Conservation (phyloP, 2,888 invertebrate genomes). For the Ochropacha duplaris region DNA sequence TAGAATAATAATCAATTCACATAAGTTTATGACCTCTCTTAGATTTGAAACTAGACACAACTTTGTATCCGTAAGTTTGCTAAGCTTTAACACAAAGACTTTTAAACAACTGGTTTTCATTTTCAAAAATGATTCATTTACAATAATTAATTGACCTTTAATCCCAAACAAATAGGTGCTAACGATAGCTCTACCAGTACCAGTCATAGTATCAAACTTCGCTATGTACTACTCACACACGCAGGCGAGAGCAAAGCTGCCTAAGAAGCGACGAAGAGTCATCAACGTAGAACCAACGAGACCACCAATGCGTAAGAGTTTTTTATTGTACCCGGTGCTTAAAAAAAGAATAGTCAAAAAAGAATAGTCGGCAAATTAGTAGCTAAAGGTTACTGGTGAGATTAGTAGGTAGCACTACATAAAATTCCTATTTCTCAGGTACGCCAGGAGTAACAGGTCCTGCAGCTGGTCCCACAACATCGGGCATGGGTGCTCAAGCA, state of each 20-base stretch:
- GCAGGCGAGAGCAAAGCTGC: slow-evolving; percentile 98
- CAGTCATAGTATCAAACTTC: slow-evolving; percentile 99
- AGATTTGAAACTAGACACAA: not conserved
- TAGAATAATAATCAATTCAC: not conserved
- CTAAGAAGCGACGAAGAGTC: slow-evolving; percentile 98
- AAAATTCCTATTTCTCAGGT: slow-evolving; percentile 23
- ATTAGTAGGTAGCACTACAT: too few relatives aligned
- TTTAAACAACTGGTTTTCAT: too few relatives aligned
- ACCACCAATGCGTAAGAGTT: slow-evolving; percentile 81
- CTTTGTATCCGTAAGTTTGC: not conserved
- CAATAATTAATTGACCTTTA: slow-evolving; percentile 11
- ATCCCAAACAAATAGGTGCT: slow-evolving; percentile 75
- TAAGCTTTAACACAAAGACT: too few relatives aligned
- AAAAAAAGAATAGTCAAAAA: not conserved
- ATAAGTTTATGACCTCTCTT: not conserved
- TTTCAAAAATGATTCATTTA: not conserved
- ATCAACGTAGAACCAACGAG: slow-evolving; percentile 97
- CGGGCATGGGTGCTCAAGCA: slow-evolving; percentile 81
- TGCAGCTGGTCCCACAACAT: slow-evolving; percentile 74
- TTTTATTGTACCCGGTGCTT: not conserved
- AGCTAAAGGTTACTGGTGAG: not conserved
- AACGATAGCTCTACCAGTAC: slow-evolving; percentile 99
- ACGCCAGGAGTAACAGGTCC: slow-evolving; percentile 63
- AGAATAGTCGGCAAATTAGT: too few relatives aligned
- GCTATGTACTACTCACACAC: slow-evolving; percentile 98